Conservation (phyloP, 2,888 invertebrate species). For the Machimus rusticus region DNA sequence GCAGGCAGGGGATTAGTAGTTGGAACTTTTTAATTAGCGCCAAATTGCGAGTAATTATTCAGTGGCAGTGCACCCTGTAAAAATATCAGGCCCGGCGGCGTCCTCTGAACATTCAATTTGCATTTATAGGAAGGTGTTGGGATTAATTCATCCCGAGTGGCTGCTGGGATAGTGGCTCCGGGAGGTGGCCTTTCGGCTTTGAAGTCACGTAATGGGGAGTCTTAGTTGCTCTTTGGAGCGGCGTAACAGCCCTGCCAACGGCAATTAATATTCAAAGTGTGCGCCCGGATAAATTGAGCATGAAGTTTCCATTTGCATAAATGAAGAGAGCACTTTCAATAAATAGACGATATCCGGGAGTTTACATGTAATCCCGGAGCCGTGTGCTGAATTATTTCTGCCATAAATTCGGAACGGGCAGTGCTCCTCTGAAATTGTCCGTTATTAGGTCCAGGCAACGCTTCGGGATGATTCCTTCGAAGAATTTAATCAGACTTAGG, state of each 20-base stretch:
- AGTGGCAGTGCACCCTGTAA: neutral
- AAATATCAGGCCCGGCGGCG: neutral
- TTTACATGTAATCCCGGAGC: constrained; percentile 3
- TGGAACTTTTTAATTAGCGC: constrained; percentile 30
- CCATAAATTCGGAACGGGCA: neutral
- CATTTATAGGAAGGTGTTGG: constrained; percentile 28
- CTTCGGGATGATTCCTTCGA: neutral
- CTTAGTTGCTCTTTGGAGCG: constrained; percentile 7
- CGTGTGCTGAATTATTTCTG: constrained; percentile 29
- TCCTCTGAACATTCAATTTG: constrained; percentile 28
- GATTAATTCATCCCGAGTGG: constrained; percentile 15
- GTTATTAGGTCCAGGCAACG: neutral
- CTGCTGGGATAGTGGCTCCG: neutral
- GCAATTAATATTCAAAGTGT: constrained; percentile 40
- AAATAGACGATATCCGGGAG: constrained; percentile 26
- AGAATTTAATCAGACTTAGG: neutral
- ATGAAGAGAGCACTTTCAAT: constrained; percentile 34
- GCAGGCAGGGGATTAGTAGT: neutral
- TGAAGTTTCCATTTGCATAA: constrained; percentile 41
- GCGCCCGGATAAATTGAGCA: constrained; percentile 38
- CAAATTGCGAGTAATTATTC: constrained; percentile 21
- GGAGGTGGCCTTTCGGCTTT: neutral
- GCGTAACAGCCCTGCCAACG: constrained; percentile 7
- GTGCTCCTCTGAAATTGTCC: neutral
- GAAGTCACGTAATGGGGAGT: constrained; percentile 28